A percentile compares a stretch with the other conserved stretches of the same genome.
Conservation (phyloP, 2,797 vertebrate species). For the Muscicapa comitata region DNA sequence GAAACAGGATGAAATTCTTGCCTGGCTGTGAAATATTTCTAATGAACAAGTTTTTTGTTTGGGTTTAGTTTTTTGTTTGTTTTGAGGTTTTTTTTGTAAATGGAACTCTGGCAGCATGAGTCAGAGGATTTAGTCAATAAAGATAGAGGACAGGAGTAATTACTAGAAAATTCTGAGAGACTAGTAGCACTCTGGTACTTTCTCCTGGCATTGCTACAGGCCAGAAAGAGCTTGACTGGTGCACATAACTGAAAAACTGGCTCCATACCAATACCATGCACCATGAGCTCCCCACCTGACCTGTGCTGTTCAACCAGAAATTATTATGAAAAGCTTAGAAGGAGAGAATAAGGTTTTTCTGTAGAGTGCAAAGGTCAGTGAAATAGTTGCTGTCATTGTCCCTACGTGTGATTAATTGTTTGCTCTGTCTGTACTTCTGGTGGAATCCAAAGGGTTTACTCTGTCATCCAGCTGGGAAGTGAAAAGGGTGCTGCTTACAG, state of each 20-base stretch:
- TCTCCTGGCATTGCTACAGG: not conserved
- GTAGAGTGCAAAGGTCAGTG: not conserved
- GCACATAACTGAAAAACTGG: not conserved
- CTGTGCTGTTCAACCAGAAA: not conserved
- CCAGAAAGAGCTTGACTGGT: not conserved
- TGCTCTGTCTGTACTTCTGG: not conserved
- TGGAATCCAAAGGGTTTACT: not conserved
- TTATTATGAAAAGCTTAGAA: not conserved
- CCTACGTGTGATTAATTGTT: rapidly evolving
- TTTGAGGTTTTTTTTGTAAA: not conserved
- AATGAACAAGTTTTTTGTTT: not conserved
- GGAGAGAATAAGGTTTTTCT: not conserved
- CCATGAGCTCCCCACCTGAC: not conserved
- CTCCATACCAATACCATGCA: rapidly evolving
- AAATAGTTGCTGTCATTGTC: not conserved
- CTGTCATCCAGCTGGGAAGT: not conserved
- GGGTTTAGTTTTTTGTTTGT: not conserved
- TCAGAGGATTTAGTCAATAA: not conserved
- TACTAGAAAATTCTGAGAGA: not conserved
- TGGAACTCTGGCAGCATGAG: not conserved
- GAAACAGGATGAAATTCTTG: not conserved
- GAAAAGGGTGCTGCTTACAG: not conserved
- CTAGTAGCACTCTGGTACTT: not conserved
- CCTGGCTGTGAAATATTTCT: not conserved
- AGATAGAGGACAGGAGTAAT: not conserved